Evolutionary conservation across 2,888 invertebrate genomes (phyloP).

Genomic region (Drosophila glabriapex): DNA sequence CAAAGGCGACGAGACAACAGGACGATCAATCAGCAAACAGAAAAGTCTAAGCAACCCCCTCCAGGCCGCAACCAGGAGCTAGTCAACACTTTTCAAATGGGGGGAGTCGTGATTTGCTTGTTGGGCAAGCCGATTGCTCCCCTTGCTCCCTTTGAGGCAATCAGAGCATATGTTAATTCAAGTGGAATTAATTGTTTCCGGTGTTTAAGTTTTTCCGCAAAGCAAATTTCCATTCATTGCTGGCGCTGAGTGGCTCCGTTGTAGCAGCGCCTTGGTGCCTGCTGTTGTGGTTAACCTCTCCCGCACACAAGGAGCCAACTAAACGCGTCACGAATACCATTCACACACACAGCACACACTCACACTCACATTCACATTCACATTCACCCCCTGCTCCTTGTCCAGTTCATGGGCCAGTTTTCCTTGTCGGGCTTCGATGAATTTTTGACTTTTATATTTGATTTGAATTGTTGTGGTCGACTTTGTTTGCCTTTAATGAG

Average conservation of each 20-base stretch:
- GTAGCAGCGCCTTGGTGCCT: slow-evolving; percentile 49
- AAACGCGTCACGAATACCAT: slow-evolving; percentile 48
- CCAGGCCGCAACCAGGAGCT: slow-evolving; percentile 31
- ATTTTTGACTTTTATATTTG: slow-evolving; percentile 81
- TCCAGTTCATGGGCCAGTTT: slow-evolving; percentile 12
- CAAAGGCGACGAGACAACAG: slow-evolving; percentile 27
- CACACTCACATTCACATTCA: not conserved
- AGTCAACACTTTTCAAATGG: slow-evolving; percentile 64
- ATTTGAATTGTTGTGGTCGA: slow-evolving; percentile 78
- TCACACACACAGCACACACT: slow-evolving; percentile 7
- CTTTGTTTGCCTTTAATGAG: slow-evolving; percentile 74
- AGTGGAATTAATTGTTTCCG: slow-evolving; percentile 85
- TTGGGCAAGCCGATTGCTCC: slow-evolving; percentile 19
- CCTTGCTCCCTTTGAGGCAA: slow-evolving; percentile 42
- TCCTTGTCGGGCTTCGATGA: slow-evolving; percentile 61
- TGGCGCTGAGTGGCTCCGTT: slow-evolving; percentile 46
- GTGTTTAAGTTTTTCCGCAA: slow-evolving; percentile 84
- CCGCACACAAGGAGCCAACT: slow-evolving; percentile 33
- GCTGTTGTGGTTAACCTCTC: slow-evolving; percentile 66
- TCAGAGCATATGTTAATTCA: slow-evolving; percentile 84
- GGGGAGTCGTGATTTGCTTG: slow-evolving; percentile 57
- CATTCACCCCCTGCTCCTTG: not conserved
- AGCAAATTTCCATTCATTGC: slow-evolving; percentile 77
- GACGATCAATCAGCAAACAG: slow-evolving; percentile 65
- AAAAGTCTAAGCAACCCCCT: slow-evolving; percentile 1